These are phyloP conservation scores for Hyperoplus immaculatus DNA, from an alignment of 2,797 vertebrate genomes.

Conservation along the genomic window DNA sequence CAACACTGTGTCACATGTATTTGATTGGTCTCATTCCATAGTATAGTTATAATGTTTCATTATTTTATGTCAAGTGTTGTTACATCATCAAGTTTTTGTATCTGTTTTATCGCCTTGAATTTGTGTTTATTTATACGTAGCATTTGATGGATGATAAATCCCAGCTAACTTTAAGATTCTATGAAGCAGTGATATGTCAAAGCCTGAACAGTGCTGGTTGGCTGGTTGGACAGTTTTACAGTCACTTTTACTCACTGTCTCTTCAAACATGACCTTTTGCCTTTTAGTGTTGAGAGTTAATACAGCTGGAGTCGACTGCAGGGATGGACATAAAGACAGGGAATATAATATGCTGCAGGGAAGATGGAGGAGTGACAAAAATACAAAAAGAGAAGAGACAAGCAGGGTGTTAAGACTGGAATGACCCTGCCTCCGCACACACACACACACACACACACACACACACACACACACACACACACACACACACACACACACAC, in stretches of 20 bases:
- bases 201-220: too few relatives aligned
- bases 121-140: conserved; percentile 11
- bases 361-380: conserved; percentile 55
- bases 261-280: conserved; percentile 60
- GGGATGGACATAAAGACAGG: conserved; percentile 15
- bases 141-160: conserved; percentile 23
- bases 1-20: background rate
- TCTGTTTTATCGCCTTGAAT: conserved; percentile 22
- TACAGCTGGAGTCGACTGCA: conserved; percentile 35
- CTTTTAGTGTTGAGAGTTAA: conserved; percentile 29
- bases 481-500: background rate
- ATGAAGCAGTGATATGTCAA: conserved; percentile 36
- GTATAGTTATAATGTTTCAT: background rate
- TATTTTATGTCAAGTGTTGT: background rate
- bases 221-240: conserved; percentile 23
- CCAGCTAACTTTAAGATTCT: background rate
- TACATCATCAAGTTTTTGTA: background rate
- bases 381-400: conserved; percentile 38
- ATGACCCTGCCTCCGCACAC: background rate
- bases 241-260: conserved; percentile 13
- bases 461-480: conserved; percentile 10
- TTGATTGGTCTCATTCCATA: background rate
- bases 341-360: conserved; percentile 26
- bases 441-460: background rate
- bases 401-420: conserved; percentile 19